phyloP scores from a whole-genome alignment of 2,888 invertebrate species.

The Cataglyphis livida region DNA sequence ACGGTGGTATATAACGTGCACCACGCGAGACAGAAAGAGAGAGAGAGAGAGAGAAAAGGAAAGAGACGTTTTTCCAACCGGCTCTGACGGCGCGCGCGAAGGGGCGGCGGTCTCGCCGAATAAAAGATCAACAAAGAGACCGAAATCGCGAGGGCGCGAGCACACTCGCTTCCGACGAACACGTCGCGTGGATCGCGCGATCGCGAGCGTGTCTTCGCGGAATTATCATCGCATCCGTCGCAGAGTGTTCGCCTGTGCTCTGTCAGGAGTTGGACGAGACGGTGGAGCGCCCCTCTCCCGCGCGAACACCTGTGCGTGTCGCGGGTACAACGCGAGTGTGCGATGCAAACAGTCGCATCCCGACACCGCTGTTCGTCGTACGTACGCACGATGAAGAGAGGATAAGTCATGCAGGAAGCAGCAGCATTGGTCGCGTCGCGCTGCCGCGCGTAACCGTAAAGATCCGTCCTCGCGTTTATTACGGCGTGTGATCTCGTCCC shows the following conservation, averaged over 20 bases:
- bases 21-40: slow-evolving; percentile 1
- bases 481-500: slow-evolving; percentile 1
- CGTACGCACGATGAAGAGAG: slow-evolving; percentile 31
- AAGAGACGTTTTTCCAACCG: slow-evolving; percentile 23
- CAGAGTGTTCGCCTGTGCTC: not conserved
- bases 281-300: not conserved
- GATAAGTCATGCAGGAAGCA: slow-evolving; percentile 51
- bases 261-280: not conserved
- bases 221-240: not conserved
- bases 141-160: not conserved
- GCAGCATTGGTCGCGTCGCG: slow-evolving; percentile 53
- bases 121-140: not conserved
- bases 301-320: slow-evolving; percentile 69
- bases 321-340: slow-evolving; percentile 42
- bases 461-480: slow-evolving; percentile 43
- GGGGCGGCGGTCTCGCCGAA: slow-evolving; percentile 1
- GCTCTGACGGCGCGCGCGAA: slow-evolving; percentile 11
- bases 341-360: slow-evolving; percentile 39
- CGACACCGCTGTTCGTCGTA: slow-evolving; percentile 16
- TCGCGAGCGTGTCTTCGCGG: not conserved
- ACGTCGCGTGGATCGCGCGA: not conserved
- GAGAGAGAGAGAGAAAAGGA: not conserved
- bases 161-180: not conserved
- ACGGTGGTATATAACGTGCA: not conserved
- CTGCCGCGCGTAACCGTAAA: slow-evolving; percentile 58